Evolutionary conservation across 2,888 invertebrate species (phyloP).

Genomic region (Eutolmus rufibarbis): DNA sequence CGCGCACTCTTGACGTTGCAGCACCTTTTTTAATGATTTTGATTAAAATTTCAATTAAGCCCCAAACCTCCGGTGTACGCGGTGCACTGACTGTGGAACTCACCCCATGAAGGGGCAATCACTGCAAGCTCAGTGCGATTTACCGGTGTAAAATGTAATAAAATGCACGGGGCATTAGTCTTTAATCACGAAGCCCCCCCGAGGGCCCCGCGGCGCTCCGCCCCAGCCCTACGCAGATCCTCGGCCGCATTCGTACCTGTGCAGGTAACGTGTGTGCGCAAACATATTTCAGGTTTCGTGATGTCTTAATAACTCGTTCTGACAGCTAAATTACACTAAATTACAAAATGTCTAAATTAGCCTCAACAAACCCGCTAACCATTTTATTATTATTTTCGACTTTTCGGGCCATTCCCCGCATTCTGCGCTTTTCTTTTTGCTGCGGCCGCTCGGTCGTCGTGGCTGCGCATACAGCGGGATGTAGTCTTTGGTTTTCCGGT

Average conservation of each 20-base stretch:
- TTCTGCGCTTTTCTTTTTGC: constrained; percentile 37
- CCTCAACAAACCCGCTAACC: constrained; percentile 49
- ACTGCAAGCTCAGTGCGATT: constrained; percentile 19
- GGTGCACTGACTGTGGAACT: neutral
- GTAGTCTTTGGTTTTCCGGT: constrained; percentile 33
- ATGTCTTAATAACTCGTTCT: constrained; percentile 51
- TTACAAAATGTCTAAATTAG: constrained; percentile 51
- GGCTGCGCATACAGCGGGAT: neutral
- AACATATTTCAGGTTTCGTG: constrained; percentile 45
- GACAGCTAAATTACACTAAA: constrained; percentile 52
- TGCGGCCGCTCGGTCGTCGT: neutral
- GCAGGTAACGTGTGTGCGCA: constrained; percentile 1
- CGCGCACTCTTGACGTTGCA: neutral
- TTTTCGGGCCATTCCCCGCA: constrained; percentile 40
- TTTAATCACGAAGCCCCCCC: constrained; percentile 21
- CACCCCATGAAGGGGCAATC: neutral
- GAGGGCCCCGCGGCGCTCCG: neutral
- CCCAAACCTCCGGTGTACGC: constrained; percentile 1
- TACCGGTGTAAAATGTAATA: constrained; percentile 26
- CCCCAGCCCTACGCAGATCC: neutral
- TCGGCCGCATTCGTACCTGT: neutral
- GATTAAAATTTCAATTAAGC: constrained; percentile 26
- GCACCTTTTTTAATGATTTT: constrained; percentile 16
- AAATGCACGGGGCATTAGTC: neutral
- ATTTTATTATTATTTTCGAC: constrained; percentile 50